Evolutionary conservation across 2,113 vertebrate species (phyloP), one percentile per base, ranked within the genome.

Genomic region (Perccottus glenii): DNA sequence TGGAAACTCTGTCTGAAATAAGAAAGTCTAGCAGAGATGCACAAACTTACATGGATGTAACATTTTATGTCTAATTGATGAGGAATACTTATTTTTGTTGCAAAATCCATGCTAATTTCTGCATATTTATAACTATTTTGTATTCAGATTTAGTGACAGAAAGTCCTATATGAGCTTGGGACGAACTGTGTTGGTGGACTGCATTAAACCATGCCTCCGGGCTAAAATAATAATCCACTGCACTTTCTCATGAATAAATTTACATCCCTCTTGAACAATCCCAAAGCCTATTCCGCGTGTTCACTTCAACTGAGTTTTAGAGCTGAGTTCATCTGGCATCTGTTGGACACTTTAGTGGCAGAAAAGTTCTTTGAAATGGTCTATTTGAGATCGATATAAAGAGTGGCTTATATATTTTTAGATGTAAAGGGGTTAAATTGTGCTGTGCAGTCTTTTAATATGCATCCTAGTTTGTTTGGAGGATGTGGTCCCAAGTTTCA

Each of bases 201-300:
- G 64, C 48, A 45, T 40, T 56, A 67, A 56, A 70, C 32, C 47
- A 27, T 67, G 63, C 65, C 81, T 73, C 35, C 49, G 14, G 42
- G 84, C 69, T 60, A 68, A 75, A 73, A 83, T 67, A 83, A 78
- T 74, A 73, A 77, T 73, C 74, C 48, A 46, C 19, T 16, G 47
- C 65, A 61, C 53, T 78, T 83, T 85, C 72, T 79, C 82, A 83
- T 85, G 82, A 87, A 87, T 85, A 85, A 77, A 87, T 87, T 83
- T 77, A 27, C 80, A 86, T 73, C 42, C 16, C 38, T 72, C 63
- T 74, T 40, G 45, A 46, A 42, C 7, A n/a, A 60, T 68, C 47
- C 65, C 61, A 55, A 62, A 27, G 44, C n/a, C 38, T 48, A 65
- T 67, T 81, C 58, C 48, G 66, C 56, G 53, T 49, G 42, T 46